phyloP scores from a whole-genome alignment of 1,140 invertebrate genomes.

The Trachymyrmex cornetzi region DNA sequence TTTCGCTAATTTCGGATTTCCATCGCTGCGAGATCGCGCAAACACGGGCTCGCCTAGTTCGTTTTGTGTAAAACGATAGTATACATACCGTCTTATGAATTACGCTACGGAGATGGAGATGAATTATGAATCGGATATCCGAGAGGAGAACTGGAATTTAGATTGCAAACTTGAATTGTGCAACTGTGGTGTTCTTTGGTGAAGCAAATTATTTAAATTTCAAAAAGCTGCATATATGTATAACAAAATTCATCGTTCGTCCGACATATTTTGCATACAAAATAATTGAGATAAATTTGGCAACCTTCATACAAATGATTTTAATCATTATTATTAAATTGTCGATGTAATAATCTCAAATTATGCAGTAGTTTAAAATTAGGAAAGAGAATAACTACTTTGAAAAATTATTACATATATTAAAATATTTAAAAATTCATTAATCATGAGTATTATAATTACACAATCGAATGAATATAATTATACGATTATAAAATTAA shows the following conservation, averaged over 20 bases:
- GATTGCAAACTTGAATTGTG: conserved; percentile 28
- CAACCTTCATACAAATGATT: not conserved
- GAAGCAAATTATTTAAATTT: conserved; percentile 41
- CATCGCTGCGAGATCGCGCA: conserved; percentile 31
- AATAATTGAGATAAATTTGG: conserved; percentile 11
- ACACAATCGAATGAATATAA: not conserved
- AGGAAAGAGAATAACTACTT: not conserved
- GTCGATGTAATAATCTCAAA: conserved; percentile 12
- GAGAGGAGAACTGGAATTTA: conserved; percentile 29
- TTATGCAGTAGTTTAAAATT: not conserved
- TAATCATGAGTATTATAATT: not conserved
- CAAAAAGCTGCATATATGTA: not conserved
- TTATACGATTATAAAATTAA: not conserved
- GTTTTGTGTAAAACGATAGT: conserved; percentile 32
- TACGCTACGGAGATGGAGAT: conserved; percentile 20
- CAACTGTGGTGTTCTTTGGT: conserved; percentile 10
- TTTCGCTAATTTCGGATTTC: conserved; percentile 45
- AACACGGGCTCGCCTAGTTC: conserved; percentile 31
- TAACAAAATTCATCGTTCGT: conserved; percentile 6
- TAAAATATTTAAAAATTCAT: not conserved
- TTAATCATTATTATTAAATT: not conserved
- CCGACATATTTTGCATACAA: not conserved
- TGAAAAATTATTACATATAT: not conserved
- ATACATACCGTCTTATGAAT: conserved; percentile 35
- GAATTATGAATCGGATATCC: conserved; percentile 44